These are phyloP conservation scores for Crypturellus tataupa DNA, from an alignment of 2,797 vertebrate genomes.

Conservation along the genomic window DNA sequence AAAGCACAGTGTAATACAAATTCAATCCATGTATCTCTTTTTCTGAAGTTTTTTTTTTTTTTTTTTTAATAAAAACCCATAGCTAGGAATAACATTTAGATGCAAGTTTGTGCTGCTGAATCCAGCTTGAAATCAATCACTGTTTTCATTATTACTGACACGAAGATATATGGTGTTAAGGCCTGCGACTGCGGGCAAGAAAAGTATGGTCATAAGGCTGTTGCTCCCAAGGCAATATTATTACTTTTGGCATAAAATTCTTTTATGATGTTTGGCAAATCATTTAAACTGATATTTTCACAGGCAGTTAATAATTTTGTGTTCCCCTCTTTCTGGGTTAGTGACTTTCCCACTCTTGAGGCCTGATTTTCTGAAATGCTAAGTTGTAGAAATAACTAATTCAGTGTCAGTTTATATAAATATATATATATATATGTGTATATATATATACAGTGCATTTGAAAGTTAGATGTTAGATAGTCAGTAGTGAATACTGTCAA, in stretches of 20 bases:
- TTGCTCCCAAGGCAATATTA: neutral
- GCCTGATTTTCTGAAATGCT: neutral
- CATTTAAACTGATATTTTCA: neutral
- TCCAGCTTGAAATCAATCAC: neutral
- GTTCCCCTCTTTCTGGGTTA: neutral
- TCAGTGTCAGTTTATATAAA: neutral
- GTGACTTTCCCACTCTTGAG: neutral
- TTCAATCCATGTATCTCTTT: neutral
- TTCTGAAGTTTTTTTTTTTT: neutral
- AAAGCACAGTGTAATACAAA: neutral
- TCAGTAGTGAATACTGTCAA: neutral
- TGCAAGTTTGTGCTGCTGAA: neutral
- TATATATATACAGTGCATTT: neutral
- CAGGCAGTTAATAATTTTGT: neutral
- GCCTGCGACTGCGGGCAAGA: neutral
- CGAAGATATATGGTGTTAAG: neutral
- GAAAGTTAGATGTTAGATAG: neutral
- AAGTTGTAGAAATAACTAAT: neutral
- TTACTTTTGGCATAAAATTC: neutral
- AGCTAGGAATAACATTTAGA: neutral
- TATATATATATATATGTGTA: too few relatives aligned
- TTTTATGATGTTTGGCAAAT: neutral
- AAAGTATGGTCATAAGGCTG: neutral
- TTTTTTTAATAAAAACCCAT: neutral
- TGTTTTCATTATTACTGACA: neutral